Percentiles rank a stretch among this genome's conserved stretches.
phyloP scores from a whole-genome alignment of 2,888 invertebrate genomes.

The Smittia aterrima region DNA sequence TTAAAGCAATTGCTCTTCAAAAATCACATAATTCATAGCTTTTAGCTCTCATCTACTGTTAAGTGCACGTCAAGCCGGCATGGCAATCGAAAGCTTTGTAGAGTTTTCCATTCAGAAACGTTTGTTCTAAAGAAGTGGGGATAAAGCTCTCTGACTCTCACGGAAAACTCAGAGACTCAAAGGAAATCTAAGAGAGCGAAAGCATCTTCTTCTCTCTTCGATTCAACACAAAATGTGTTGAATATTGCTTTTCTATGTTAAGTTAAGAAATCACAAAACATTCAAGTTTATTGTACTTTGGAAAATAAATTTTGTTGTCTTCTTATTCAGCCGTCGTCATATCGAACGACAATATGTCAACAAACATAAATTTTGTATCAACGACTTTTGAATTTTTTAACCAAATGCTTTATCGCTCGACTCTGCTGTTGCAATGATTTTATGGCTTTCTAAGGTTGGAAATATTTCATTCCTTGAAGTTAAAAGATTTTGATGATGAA shows the following conservation, averaged over 20 bases:
- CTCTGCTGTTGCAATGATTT: too few relatives aligned
- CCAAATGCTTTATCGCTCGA: too few relatives aligned
- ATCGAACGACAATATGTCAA: not conserved
- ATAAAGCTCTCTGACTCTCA: not conserved
- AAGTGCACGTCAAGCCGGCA: not conserved
- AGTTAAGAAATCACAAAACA: not conserved
- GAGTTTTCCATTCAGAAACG: not conserved
- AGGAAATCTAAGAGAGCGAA: too few relatives aligned
- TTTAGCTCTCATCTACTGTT: too few relatives aligned
- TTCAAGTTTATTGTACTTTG: not conserved
- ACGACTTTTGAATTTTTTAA: not conserved
- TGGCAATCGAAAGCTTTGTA: not conserved
- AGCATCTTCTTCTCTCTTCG: not conserved
- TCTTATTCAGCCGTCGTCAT: not conserved
- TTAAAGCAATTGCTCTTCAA: not conserved
- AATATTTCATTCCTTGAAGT: too few relatives aligned
- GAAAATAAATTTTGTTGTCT: not conserved
- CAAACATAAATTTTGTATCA: not conserved
- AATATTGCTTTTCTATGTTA: not conserved
- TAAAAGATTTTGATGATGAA: too few relatives aligned
- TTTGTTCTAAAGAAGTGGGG: constrained; percentile 12
- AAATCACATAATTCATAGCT: not conserved
- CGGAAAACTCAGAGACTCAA: not conserved
- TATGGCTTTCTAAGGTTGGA: too few relatives aligned
- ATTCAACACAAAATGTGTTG: not conserved